phyloP scores from a whole-genome alignment of 2,888 invertebrate species.

The Helobdella robusta region DNA sequence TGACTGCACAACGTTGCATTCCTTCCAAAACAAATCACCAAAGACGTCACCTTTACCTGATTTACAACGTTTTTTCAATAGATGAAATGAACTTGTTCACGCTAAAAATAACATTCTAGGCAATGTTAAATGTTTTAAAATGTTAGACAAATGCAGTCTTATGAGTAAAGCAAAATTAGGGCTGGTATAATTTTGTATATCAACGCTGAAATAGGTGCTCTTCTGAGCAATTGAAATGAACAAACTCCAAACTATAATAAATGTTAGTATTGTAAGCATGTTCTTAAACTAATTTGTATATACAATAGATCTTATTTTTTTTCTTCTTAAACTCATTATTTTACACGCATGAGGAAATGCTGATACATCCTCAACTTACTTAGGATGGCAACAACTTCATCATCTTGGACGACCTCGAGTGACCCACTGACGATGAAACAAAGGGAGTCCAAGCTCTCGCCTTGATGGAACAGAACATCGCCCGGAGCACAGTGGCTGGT shows the following conservation, averaged over 20 bases:
- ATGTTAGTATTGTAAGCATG: too few relatives aligned
- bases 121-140: not conserved
- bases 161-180: too few relatives aligned
- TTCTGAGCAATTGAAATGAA: too few relatives aligned
- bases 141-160: not conserved
- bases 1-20: constrained; percentile 84
- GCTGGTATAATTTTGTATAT: too few relatives aligned
- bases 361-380: constrained; percentile 60
- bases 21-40: constrained; percentile 97
- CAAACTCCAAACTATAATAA: too few relatives aligned
- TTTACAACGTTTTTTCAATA: too few relatives aligned
- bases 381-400: constrained; percentile 95
- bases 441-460: constrained; percentile 93
- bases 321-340: too few relatives aligned
- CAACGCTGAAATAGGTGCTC: too few relatives aligned
- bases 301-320: too few relatives aligned
- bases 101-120: not conserved
- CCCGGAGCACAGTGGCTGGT: constrained; percentile 86
- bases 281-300: too few relatives aligned
- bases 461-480: constrained; percentile 95
- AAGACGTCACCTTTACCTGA: constrained; percentile 95
- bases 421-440: constrained; percentile 99
- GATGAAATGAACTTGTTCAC: not conserved
- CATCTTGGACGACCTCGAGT: constrained; percentile 97
- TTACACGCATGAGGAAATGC: too few relatives aligned